Base-by-base conservation (phyloP, 2,113 vertebrate species). In the Montifringilla adamsi region DNA sequence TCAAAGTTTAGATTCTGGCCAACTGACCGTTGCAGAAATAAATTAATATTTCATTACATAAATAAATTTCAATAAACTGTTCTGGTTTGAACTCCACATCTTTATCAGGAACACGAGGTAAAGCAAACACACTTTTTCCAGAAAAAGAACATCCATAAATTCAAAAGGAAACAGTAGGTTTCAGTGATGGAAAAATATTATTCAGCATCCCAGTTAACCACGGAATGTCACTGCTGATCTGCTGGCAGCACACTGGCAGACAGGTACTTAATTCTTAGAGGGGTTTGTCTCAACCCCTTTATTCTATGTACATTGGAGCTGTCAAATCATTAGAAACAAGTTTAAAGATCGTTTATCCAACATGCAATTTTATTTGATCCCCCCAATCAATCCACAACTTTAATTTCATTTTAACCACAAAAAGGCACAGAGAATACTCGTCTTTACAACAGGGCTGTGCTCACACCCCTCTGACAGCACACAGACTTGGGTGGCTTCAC, bases 51-150 rank as follows among this genome's bases (percentile, higher is more conserved):
- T 69, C 52, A 31, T 70, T 80, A 72, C 22, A 68, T 85, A 94
- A 94, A 86, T 50, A 85, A 84, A 95, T 82, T 66, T 35, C 86
- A 94, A 81, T 62, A 43, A 94, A 89, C 68, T 73, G 13, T 67
- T 88, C 64, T 66, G 44, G 47, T 81, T 95, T 85, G 46, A 94
- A 81, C 64, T 69, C n/a, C 41, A 13, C 41, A 59, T 67, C 63
- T 76, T 82, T 70, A 92, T 76, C 91, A 93, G n/a, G 28, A 94
- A 75, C 68, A 47, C 0, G 0, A 90, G 41, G 60, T 37, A 75
- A 92, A 78, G n/a, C 56, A 91, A 91, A 85, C 63, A 74, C n/a
- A 30, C 20, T 66, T 88, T 56, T 30, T 79, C 74, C 67, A 82
- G 49, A 82, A 89, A 55, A 84, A 93, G 64, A 87, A 69, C 23